Conservation (phyloP, 2,113 vertebrate genomes). For the Sinosuthora webbiana region DNA sequence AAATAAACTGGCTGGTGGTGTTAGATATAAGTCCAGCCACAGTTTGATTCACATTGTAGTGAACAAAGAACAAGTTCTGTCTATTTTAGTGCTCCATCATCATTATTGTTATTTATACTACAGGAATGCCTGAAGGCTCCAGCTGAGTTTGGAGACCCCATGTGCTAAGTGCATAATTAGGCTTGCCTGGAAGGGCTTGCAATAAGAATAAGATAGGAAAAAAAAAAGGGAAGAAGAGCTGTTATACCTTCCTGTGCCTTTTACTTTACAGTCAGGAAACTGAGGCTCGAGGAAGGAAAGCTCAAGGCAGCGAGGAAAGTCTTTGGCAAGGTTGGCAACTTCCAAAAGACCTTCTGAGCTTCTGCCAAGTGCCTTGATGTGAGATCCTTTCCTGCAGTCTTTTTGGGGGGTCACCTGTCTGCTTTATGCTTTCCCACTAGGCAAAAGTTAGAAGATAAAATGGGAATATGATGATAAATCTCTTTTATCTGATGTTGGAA, state of each 20-base stretch:
- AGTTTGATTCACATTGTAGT: slow-evolving; percentile 13
- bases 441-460: slow-evolving; percentile 47
- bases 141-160: slow-evolving; percentile 24
- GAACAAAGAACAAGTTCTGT: slow-evolving; percentile 23
- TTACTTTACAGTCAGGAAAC: not conserved
- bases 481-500: slow-evolving; percentile 46
- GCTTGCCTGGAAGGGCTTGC: not conserved
- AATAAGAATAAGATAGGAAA: not conserved
- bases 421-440: not conserved
- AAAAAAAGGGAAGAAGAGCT: not conserved
- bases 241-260: not conserved
- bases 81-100: slow-evolving; percentile 5
- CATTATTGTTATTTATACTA: slow-evolving; percentile 31
- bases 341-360: not conserved
- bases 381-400: not conserved
- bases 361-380: not conserved
- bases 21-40: slow-evolving; percentile 17
- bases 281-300: not conserved
- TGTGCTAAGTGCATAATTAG: not conserved
- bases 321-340: not conserved
- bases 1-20: slow-evolving; percentile 46
- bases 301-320: not conserved
- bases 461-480: slow-evolving; percentile 21
- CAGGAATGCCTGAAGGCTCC: slow-evolving; percentile 16
- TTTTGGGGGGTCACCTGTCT: slow-evolving; percentile 38